phyloP scores from a whole-genome alignment of 2,888 invertebrate species.

The Liposcelis brunnea region DNA sequence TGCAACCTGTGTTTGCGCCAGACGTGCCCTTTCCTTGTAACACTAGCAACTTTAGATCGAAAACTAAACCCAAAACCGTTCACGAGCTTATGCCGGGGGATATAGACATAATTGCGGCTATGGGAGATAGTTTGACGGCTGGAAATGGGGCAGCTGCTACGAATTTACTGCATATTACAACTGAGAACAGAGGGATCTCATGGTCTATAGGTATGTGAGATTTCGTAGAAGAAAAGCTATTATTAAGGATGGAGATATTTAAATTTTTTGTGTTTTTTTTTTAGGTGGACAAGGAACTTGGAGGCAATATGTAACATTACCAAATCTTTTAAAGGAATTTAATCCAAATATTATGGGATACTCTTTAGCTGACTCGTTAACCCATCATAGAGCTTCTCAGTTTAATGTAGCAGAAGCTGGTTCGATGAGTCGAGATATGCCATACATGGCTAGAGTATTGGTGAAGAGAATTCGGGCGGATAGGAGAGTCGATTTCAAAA shows the following conservation, averaged over 20 bases:
- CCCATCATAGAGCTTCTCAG: slow-evolving; percentile 22
- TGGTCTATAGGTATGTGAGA: slow-evolving; percentile 28
- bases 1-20: slow-evolving; percentile 21
- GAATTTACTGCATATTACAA: slow-evolving; percentile 26
- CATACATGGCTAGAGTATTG: slow-evolving; percentile 13
- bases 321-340: slow-evolving; percentile 41
- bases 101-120: slow-evolving; percentile 37
- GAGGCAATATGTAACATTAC: slow-evolving; percentile 32
- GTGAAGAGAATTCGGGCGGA: slow-evolving; percentile 13
- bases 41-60: slow-evolving; percentile 21
- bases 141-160: slow-evolving; percentile 35
- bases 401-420: slow-evolving; percentile 15
- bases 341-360: slow-evolving; percentile 44
- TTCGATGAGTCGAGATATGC: slow-evolving; percentile 13
- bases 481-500: slow-evolving; percentile 12
- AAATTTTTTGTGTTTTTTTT: slow-evolving; percentile 5
- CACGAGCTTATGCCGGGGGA: slow-evolving; percentile 41
- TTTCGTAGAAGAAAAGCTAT: slow-evolving; percentile 3
- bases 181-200: slow-evolving; percentile 31
- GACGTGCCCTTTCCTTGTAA: slow-evolving; percentile 26
- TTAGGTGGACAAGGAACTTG: slow-evolving; percentile 33
- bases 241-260: too few relatives aligned
- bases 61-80: slow-evolving; percentile 31
- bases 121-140: slow-evolving; percentile 43
- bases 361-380: slow-evolving; percentile 31